These are phyloP conservation scores for Amiota mariae DNA, from an alignment of 2,888 invertebrate species.

Conservation along the genomic window DNA sequence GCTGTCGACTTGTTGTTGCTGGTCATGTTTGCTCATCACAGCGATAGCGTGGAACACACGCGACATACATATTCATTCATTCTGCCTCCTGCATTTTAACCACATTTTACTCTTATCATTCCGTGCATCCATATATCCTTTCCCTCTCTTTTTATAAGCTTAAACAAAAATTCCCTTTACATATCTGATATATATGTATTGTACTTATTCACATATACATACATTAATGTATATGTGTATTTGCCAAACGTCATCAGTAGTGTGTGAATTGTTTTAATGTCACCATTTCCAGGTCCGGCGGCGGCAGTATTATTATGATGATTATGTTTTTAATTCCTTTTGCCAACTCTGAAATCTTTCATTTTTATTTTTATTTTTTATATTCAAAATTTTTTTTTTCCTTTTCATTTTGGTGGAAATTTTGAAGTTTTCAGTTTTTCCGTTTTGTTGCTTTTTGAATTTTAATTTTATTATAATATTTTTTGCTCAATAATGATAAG, in stretches of 20 bases:
- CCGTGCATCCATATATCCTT: too few relatives aligned
- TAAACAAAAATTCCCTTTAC: not conserved
- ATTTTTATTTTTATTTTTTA: not conserved
- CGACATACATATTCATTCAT: too few relatives aligned
- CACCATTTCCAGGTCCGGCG: not conserved
- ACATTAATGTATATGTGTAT: too few relatives aligned
- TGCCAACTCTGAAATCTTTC: not conserved
- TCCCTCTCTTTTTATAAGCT: too few relatives aligned
- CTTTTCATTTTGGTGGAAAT: constrained; percentile 2
- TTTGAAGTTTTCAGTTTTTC: not conserved
- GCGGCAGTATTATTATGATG: constrained; percentile 35
- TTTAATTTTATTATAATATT: constrained; percentile 11
- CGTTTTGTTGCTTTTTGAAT: not conserved
- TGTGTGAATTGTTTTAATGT: not conserved
- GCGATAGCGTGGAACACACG: too few relatives aligned
- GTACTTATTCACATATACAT: too few relatives aligned
- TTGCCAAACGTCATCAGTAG: not conserved
- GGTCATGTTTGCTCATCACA: not conserved
- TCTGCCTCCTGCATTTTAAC: too few relatives aligned
- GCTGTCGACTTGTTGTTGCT: constrained; percentile 8
- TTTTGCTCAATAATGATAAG: constrained; percentile 1
- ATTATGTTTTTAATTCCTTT: constrained; percentile 37
- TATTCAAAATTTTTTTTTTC: constrained; percentile 16
- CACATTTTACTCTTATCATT: too few relatives aligned
- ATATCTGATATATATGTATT: too few relatives aligned